Evolutionary conservation across 2,797 vertebrate species (phyloP).

Genomic region (Hippoglossus hippoglossus): DNA sequence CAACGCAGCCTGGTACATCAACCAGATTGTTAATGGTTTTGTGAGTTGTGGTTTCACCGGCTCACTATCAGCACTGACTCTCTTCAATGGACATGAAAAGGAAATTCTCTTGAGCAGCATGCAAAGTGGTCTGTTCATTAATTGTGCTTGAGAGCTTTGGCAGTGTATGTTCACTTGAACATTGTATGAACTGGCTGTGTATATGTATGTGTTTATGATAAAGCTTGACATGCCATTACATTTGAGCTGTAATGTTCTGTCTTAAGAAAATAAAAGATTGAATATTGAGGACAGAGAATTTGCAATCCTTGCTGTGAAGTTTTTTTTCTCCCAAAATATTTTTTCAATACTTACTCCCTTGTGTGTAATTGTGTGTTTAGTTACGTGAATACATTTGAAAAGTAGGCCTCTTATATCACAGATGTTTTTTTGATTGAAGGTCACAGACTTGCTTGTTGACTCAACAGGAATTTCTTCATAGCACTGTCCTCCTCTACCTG

Average conservation of each 20-base stretch:
- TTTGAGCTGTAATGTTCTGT: background rate
- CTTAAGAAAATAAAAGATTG: background rate
- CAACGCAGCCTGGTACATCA: constrained; percentile 3
- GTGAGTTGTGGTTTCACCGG: background rate
- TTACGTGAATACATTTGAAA: no score
- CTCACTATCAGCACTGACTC: background rate
- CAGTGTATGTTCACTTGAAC: constrained; percentile 1
- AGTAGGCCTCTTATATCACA: background rate
- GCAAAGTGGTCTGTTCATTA: constrained; percentile 21
- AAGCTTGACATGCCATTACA: background rate
- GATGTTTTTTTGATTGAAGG: constrained; percentile 7
- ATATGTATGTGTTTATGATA: background rate
- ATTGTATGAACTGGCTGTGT: background rate
- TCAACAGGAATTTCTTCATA: background rate
- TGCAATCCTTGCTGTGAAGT: no score
- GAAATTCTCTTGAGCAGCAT: constrained; percentile 46
- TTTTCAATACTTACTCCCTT: no score
- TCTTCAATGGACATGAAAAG: constrained; percentile 60
- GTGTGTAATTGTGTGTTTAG: background rate
- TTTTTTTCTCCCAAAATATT: no score
- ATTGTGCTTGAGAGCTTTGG: constrained; percentile 16
- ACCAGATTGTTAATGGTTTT: constrained; percentile 16
- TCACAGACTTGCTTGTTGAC: background rate
- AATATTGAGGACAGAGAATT: background rate
- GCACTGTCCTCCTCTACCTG: background rate